A percentile compares a stretch with the other conserved stretches of the same genome.
These are phyloP conservation scores for Eurypyga helias DNA, from an alignment of 2,113 vertebrate species.

Conservation along the genomic window DNA sequence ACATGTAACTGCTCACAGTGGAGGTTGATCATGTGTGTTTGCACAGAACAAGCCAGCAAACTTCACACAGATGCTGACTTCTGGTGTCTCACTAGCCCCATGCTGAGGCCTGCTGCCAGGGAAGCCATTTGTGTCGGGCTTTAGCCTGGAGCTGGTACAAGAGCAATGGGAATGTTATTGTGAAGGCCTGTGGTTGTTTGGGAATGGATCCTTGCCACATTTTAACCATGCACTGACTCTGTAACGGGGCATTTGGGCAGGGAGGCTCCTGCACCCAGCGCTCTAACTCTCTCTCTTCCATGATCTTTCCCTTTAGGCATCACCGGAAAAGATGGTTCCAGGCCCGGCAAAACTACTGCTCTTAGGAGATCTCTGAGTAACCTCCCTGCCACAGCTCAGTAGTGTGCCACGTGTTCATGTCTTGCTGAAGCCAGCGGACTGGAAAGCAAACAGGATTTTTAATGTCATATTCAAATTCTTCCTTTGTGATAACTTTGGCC, in stretches of 20 bases:
- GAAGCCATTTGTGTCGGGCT: not conserved
- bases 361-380: not conserved
- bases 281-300: constrained; percentile 23
- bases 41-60: not conserved
- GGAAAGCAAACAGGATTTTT: not conserved
- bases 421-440: constrained; percentile 16
- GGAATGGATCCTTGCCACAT: not conserved
- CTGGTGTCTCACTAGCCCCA: not conserved
- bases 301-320: constrained; percentile 49
- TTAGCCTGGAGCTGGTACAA: not conserved
- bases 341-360: not conserved
- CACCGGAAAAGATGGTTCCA: not conserved
- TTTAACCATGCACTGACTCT: not conserved
- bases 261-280: not conserved
- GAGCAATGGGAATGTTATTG: not conserved
- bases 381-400: not conserved
- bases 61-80: not conserved
- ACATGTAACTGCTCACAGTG: not conserved
- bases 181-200: not conserved
- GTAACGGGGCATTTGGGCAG: not conserved
- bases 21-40: not conserved
- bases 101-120: not conserved
- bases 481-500: not conserved
- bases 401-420: not conserved
- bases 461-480: not conserved